Percentiles rank a stretch among this genome's conserved stretches.
Conservation (phyloP, 2,888 invertebrate genomes). For the Drosophila infuscata region DNA sequence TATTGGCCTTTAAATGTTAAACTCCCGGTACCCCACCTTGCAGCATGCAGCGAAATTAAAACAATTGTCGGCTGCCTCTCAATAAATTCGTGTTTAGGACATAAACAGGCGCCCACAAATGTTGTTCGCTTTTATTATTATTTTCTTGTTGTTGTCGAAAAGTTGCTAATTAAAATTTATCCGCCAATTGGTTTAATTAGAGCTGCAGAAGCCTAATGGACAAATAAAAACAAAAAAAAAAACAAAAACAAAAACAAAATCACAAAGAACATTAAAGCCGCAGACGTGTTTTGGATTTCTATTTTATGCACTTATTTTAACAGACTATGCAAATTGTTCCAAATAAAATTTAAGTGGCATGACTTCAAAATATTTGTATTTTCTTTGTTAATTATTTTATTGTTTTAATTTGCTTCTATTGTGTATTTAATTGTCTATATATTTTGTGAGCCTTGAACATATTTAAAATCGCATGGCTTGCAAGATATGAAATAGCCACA, state of each 20-base stretch:
- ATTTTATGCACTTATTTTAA: conserved; percentile 23
- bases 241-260: background rate
- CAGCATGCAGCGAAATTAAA: conserved; percentile 56
- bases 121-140: conserved; percentile 48
- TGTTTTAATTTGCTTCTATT: background rate
- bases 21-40: background rate
- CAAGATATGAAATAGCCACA: background rate
- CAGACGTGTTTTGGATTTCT: conserved; percentile 17
- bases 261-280: conserved; percentile 8
- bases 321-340: conserved; percentile 20
- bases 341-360: conserved; percentile 16
- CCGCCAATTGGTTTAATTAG: conserved; percentile 71
- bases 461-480: background rate
- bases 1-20: conserved; percentile 64
- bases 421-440: background rate
- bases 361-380: conserved; percentile 9
- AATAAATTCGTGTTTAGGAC: conserved; percentile 53
- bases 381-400: background rate
- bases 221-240: conserved; percentile 50
- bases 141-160: conserved; percentile 30
- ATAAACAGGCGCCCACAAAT: conserved; percentile 63
- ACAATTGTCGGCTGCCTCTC: conserved; percentile 67
- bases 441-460: background rate
- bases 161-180: conserved; percentile 74
- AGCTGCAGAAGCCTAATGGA: conserved; percentile 60